These are phyloP conservation scores for Pygoscelis antarcticus DNA, from an alignment of 2,113 vertebrate genomes.

Conservation along the genomic window DNA sequence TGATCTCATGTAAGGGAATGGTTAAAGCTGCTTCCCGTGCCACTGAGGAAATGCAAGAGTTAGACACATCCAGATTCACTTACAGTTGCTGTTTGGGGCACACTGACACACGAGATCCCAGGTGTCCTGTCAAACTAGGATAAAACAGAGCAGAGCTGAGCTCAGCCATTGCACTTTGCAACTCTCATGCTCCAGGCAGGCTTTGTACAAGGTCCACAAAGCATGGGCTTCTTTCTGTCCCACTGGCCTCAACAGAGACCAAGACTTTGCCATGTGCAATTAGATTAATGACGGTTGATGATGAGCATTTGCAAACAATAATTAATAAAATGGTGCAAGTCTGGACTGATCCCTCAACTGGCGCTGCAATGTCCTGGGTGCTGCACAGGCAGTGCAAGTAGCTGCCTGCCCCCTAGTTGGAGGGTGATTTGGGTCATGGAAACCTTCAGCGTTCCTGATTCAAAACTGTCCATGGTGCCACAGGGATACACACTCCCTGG, in stretches of 20 bases:
- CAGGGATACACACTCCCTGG: not conserved
- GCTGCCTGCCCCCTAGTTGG: not conserved
- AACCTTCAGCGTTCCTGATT: not conserved
- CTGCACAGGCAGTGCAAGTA: not conserved
- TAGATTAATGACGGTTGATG: not conserved
- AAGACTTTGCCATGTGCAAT: not conserved
- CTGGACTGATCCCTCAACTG: not conserved
- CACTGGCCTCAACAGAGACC: not conserved
- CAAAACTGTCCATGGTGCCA: not conserved
- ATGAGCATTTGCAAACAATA: not conserved
- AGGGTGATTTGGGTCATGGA: not conserved
- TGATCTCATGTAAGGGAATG: not conserved
- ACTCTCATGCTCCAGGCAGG: not conserved
- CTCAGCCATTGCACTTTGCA: not conserved
- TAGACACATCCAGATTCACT: not conserved
- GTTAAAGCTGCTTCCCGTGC: not conserved
- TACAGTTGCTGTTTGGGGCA: not conserved
- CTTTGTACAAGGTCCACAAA: not conserved
- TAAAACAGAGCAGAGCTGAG: not conserved
- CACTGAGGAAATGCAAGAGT: not conserved
- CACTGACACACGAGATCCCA: accelerated
- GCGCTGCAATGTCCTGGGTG: not conserved
- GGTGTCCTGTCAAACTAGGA: not conserved
- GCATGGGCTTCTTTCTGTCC: not conserved
- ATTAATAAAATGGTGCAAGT: not conserved